Evolutionary conservation across 2,888 invertebrate genomes (phyloP), one percentile per base, ranked within the genome.

Genomic region (Crossocerus cetratus): DNA sequence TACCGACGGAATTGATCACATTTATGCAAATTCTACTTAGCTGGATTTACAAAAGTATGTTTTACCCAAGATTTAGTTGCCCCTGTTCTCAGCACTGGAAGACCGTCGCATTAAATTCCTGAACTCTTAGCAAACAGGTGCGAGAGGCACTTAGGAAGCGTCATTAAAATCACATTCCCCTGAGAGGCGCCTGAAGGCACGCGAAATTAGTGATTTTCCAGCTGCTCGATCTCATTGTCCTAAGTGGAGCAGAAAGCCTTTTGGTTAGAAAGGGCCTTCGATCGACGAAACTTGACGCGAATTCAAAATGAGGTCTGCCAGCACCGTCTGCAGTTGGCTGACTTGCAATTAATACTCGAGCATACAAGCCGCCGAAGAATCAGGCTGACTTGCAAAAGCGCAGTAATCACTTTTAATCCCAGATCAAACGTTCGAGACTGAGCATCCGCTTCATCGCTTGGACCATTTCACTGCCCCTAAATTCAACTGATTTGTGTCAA

Each of bases 151-250:
- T 22, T 4, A 45, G 59, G 43, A 11, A 44, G 21, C 45, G 21
- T 53, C 56, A 57, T 71, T 54, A 44, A 66, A 53, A 58, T 58
- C 53, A 42, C 43, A 2, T 32, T 53, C 20, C 2, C 42, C 11
- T 32, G 22, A 13, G 13, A 20, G 11, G 2, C 3, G 16, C 58
- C 22, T 44, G 32, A 5, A 20, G 71, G 59, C 18, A 18, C 22
- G 18, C 20, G 54, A 44, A 53, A 58, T 66, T 65, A 71, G 23
- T 16, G 73, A 73, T 59, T 66, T 65, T 71, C 72, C 61, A 43
- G 55, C 54, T 14, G 45, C 43, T 44, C 49, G 59, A 72, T n/a
- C 62, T 32, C 43, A 63, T 72, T 72, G 63, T 74, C 45, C 44
- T 57, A 49, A 65, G 68, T 4, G 44, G 65, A 64, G 1, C 68